Evolutionary conservation across 1,140 invertebrate genomes (phyloP).

Genomic region (Thereuonema tuberculata): DNA sequence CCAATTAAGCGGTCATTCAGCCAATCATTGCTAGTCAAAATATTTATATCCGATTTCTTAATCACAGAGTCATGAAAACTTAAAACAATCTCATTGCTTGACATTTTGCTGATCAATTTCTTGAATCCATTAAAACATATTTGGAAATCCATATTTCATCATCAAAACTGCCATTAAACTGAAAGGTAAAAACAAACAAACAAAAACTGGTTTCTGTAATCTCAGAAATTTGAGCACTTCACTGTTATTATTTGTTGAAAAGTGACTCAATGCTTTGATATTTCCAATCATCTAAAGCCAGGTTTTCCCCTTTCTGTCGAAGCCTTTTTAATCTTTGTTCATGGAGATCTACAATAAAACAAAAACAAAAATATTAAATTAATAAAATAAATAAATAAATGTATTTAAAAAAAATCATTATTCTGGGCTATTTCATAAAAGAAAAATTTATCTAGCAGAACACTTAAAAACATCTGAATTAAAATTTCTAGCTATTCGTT

Average conservation of each 20-base stretch:
- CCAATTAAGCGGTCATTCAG: slow-evolving; percentile 77
- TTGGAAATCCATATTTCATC: too few relatives aligned
- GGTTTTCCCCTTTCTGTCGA: neutral
- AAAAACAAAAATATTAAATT: neutral
- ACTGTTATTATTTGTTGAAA: too few relatives aligned
- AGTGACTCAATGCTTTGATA: slow-evolving; percentile 6
- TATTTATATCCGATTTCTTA: slow-evolving; percentile 54
- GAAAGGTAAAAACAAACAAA: too few relatives aligned
- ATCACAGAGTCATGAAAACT: slow-evolving; percentile 68
- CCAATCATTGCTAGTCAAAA: slow-evolving; percentile 65
- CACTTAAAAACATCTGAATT: neutral
- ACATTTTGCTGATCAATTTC: neutral
- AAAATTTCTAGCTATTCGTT: too few relatives aligned
- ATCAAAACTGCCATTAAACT: too few relatives aligned
- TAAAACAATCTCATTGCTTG: slow-evolving; percentile 40
- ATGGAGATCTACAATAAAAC: slow-evolving; percentile 6
- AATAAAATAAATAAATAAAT: neutral
- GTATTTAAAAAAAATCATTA: too few relatives aligned
- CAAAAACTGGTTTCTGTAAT: too few relatives aligned
- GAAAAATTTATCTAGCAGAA: too few relatives aligned
- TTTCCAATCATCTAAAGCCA: slow-evolving; percentile 6
- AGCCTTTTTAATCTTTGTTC: slow-evolving; percentile 4
- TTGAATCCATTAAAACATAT: too few relatives aligned
- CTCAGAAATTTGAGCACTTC: too few relatives aligned
- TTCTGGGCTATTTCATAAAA: too few relatives aligned